Conservation (phyloP, 1,140 invertebrate genomes). For the Aphelenchoides avenae region DNA sequence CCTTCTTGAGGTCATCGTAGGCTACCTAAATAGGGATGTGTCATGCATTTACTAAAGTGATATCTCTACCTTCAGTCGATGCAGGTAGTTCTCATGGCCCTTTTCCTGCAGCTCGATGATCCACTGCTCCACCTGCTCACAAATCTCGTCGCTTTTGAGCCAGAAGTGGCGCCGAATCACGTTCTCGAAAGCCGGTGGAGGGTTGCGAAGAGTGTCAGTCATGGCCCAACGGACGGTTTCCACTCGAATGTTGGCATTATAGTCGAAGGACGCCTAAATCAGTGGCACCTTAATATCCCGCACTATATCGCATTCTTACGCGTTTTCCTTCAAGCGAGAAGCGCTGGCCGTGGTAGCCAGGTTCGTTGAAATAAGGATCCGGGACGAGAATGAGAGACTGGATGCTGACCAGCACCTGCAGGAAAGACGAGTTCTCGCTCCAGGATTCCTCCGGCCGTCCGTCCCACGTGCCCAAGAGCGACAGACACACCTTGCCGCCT, state of each 20-base stretch:
- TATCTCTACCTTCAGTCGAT: too few relatives aligned
- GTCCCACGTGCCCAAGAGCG: conserved; percentile 92
- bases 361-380: conserved; percentile 96
- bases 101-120: conserved; percentile 17
- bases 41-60: too few relatives aligned
- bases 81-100: background rate
- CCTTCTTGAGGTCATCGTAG: too few relatives aligned
- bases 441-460: conserved; percentile 90
- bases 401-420: conserved; percentile 90
- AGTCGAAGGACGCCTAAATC: conserved; percentile 71
- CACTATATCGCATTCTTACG: too few relatives aligned
- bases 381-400: conserved; percentile 88
- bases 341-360: conserved; percentile 73
- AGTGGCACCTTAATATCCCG: too few relatives aligned
- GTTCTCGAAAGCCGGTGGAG: conserved; percentile 62
- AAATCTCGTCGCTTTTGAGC: conserved; percentile 83
- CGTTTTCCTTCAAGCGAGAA: conserved; percentile 53
- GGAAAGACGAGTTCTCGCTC: conserved; percentile 84
- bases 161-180: conserved; percentile 89
- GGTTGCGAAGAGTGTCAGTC: conserved; percentile 67
- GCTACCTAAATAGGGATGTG: too few relatives aligned
- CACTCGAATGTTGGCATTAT: conserved; percentile 90
- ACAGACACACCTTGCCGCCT: conserved; percentile 93
- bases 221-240: conserved; percentile 92
- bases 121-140: conserved; percentile 81